Conservation (phyloP, 2,888 invertebrate species). For the Caenorhabditis sulstoni region DNA sequence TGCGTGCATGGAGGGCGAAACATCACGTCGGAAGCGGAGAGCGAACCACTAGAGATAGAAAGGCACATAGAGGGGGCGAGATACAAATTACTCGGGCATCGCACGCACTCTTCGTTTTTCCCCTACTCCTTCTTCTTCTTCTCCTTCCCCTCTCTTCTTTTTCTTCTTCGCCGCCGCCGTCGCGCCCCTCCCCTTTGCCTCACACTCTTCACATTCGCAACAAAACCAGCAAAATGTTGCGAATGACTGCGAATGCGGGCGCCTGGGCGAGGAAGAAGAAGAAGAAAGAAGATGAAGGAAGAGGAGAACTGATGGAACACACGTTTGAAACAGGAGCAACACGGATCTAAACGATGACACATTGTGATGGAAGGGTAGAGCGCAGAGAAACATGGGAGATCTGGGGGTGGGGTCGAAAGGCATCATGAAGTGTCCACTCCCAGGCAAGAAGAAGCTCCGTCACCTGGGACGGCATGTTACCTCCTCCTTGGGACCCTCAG, state of each 20-base stretch:
- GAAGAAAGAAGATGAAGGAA: conserved; percentile 3
- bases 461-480: conserved; percentile 34
- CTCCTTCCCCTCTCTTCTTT: conserved; percentile 30
- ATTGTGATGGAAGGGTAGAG: conserved; percentile 10
- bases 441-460: conserved; percentile 5
- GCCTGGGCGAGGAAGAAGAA: conserved; percentile 25
- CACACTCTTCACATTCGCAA: conserved; percentile 39
- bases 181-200: conserved; percentile 13
- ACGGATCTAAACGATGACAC: conserved; percentile 10
- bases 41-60: not conserved
- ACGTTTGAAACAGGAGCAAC: conserved; percentile 25
- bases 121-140: conserved; percentile 20
- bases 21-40: conserved; percentile 26
- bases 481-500: conserved; percentile 27
- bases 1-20: conserved; percentile 37
- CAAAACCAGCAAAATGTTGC: conserved; percentile 43
- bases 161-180: conserved; percentile 21
- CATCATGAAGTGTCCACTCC: conserved; percentile 42
- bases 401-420: conserved; percentile 7
- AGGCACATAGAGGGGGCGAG: not conserved
- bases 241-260: conserved; percentile 29
- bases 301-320: conserved; percentile 35
- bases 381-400: conserved; percentile 4
- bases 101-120: conserved; percentile 50
- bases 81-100: conserved; percentile 57